A percentile compares a stretch with the other conserved stretches of the same genome.
Conservation (phyloP, 2,888 invertebrate genomes). For the Drosophila demipolita region DNA sequence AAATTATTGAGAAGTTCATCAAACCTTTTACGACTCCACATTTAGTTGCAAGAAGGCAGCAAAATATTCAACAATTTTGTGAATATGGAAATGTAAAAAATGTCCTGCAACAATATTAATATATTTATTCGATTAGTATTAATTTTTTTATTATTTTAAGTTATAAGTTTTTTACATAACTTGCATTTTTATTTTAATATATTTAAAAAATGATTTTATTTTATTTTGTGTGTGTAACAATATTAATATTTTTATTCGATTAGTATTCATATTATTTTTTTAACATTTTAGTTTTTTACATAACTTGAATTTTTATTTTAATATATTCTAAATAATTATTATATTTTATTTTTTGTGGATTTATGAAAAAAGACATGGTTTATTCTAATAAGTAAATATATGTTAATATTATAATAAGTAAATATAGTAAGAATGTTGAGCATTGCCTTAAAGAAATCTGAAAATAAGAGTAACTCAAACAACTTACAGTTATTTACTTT, state of each 20-base stretch:
- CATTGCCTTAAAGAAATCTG: not conserved
- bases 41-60: not conserved
- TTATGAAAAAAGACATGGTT: not conserved
- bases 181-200: too few species aligned
- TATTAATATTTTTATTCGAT: not conserved
- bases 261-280: not conserved
- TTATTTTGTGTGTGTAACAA: not conserved
- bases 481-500: not conserved
- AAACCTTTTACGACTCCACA: conserved; percentile 29
- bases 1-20: conserved; percentile 66
- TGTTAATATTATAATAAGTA: not conserved
- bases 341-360: not conserved
- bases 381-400: not conserved
- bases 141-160: not conserved
- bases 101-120: not conserved
- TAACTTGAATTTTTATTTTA: too few species aligned
- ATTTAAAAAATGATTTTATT: not conserved
- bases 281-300: not conserved
- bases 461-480: not conserved
- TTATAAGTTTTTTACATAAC: not conserved
- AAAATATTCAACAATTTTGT: not conserved
- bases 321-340: not conserved
- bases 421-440: not conserved
- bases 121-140: not conserved
- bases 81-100: not conserved